Base-by-base conservation (phyloP, 2,113 vertebrate genomes). In the Axis porcinus region DNA sequence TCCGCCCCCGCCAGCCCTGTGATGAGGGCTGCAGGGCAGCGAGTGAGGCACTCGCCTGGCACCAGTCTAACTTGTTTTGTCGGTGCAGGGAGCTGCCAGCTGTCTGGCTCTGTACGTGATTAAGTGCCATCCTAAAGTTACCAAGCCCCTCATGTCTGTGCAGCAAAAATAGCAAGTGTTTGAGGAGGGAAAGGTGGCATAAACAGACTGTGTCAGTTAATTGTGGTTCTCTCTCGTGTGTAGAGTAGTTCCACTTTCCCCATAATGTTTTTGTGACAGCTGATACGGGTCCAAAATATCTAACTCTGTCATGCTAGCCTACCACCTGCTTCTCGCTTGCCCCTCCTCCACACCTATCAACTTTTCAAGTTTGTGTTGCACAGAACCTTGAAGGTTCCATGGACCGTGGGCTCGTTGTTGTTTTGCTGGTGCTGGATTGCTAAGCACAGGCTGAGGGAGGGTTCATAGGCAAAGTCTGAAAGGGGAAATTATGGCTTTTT, bases 201-300 rank as follows among this genome's bases (percentile, higher is more conserved):
- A 95, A 97, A 94, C 79, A 96, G 45, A 95, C 30, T 27, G 40
- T 58, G 97, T 89, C 78, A 83, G 84, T 97, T 96, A 96, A 84
- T 55, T 95, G 86, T 95, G 95, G 81, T 94, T 98, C 89, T 95
- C 47, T 94, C 78, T 96, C 33, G 14, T 25, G 45, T 95, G 85
- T 87, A n/a, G 28, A 30, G 28, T 95, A 86, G 86, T 97, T 97
- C 90, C 86, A 91, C 95, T 98, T 98, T 94, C 95, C 90, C 76
- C 76, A 43, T 85, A 70, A 84, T 97, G 90, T 97, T 97, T 97
- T 96, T 82, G 92, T 97, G 92, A 90, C 64, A 98, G 70, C 76
- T 82, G 85, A 95, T 86, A 60, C 0, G 5, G 11, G 28, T 89
- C 81, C 76, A 96, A 88, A 98, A 96, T 96, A 94, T 78, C 64